These are phyloP conservation scores for Indri indri DNA, from an alignment of 2,113 vertebrate species.

Conservation along the genomic window DNA sequence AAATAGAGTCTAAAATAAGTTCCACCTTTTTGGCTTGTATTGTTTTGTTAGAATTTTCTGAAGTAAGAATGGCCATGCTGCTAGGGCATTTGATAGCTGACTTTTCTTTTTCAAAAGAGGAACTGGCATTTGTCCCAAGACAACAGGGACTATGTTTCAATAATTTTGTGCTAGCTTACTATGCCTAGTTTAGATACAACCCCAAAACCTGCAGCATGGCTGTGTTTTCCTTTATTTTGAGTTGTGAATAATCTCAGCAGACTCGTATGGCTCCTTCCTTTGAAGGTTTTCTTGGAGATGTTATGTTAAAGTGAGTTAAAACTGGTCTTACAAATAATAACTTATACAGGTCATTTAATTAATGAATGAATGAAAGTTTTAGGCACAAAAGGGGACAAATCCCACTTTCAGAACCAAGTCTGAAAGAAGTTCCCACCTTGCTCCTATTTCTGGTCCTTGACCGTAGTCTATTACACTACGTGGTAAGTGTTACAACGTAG, in stretches of 20 bases:
- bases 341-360: background rate
- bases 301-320: constrained; percentile 1
- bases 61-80: constrained; percentile 9
- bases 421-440: background rate
- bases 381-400: background rate
- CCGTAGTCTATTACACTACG: fast-evolving
- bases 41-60: constrained; percentile 28
- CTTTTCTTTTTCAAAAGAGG: constrained; percentile 10
- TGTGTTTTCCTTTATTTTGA: background rate
- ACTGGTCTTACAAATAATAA: background rate
- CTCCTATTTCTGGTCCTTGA: background rate
- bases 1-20: constrained; percentile 57
- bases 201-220: background rate
- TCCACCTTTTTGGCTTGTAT: constrained; percentile 34
- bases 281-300: background rate
- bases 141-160: background rate
- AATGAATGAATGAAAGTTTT: background rate
- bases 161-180: background rate
- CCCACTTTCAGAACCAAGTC: background rate
- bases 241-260: background rate
- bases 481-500: background rate
- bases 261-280: background rate
- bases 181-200: background rate
- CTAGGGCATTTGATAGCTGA: background rate
- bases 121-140: background rate